phyloP scores from a whole-genome alignment of 2,113 vertebrate genomes.

The Anolis carolinensis region DNA sequence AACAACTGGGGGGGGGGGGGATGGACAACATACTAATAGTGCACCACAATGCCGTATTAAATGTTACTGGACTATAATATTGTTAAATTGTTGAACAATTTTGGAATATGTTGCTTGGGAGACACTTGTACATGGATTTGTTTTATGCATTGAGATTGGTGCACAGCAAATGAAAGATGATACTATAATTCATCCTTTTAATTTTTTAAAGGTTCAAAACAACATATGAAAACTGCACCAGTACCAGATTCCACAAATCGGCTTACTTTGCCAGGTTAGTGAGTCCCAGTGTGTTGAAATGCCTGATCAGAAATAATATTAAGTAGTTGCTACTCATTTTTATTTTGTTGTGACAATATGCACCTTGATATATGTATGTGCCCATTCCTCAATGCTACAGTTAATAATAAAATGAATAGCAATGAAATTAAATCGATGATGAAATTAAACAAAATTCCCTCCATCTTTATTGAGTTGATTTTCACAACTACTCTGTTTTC shows the following conservation, averaged over 20 bases:
- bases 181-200: neutral
- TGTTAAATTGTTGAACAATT: neutral
- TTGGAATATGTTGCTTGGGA: too few species aligned
- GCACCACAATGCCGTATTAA: neutral
- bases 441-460: neutral
- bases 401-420: neutral
- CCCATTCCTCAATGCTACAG: neutral
- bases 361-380: neutral
- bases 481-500: accelerated
- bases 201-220: conserved; percentile 62
- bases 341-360: neutral
- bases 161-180: too few species aligned
- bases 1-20: neutral
- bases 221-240: conserved; percentile 43
- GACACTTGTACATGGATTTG: too few species aligned
- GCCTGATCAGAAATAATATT: accelerated
- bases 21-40: too few species aligned
- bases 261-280: conserved; percentile 76
- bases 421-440: neutral
- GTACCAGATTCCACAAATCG: conserved; percentile 46
- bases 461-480: neutral
- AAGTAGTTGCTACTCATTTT: neutral
- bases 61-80: neutral
- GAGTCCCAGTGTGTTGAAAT: neutral
- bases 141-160: too few species aligned